These are phyloP conservation scores for Margaritifera margaritifera DNA, from an alignment of 2,888 invertebrate genomes.

Conservation along the genomic window DNA sequence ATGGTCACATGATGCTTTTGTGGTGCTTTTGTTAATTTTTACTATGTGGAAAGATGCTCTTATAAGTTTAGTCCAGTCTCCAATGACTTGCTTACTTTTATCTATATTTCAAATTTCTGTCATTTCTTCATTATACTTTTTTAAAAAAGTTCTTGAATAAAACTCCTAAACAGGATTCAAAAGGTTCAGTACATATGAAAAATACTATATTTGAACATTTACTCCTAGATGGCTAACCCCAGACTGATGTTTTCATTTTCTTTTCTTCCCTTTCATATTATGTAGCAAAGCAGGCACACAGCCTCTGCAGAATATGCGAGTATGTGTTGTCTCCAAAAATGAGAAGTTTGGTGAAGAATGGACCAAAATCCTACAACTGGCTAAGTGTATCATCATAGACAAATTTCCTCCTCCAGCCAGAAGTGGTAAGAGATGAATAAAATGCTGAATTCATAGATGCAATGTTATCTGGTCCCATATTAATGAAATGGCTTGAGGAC, in stretches of 20 bases:
- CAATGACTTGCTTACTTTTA: too few relatives aligned
- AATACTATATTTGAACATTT: neutral
- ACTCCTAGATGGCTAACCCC: neutral
- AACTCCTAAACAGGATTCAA: neutral
- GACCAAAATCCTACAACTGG: constrained; percentile 55
- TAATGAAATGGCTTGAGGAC: too few relatives aligned
- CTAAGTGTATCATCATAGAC: constrained; percentile 49
- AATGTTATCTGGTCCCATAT: too few relatives aligned
- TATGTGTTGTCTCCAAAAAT: constrained; percentile 51
- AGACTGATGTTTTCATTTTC: neutral
- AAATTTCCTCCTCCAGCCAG: constrained; percentile 31
- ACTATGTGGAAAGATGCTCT: too few relatives aligned
- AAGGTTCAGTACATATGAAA: neutral
- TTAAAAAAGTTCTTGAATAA: too few relatives aligned
- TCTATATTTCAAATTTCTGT: too few relatives aligned
- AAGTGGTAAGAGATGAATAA: neutral
- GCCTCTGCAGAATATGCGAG: constrained; percentile 36
- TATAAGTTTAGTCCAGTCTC: too few relatives aligned
- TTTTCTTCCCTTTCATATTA: neutral
- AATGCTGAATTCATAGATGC: too few relatives aligned
- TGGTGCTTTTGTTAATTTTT: too few relatives aligned
- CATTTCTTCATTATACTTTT: too few relatives aligned
- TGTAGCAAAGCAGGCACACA: constrained; percentile 41
- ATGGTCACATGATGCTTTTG: too few relatives aligned
- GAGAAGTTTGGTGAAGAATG: constrained; percentile 57